phyloP scores from a whole-genome alignment of 2,113 vertebrate species.

The Micronycteris hirsuta region DNA sequence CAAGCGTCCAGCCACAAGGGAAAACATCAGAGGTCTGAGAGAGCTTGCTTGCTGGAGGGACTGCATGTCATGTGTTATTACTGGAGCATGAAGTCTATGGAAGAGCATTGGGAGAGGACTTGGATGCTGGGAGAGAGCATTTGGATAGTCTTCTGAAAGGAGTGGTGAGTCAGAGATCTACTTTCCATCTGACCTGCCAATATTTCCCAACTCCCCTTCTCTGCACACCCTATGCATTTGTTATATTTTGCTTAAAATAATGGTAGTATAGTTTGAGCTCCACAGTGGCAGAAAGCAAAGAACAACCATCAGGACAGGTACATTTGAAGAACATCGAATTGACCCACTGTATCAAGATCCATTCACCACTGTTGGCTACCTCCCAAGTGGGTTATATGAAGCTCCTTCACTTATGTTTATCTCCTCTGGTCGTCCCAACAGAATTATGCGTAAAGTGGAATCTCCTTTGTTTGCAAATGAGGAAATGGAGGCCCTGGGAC shows the following conservation, averaged over 20 bases:
- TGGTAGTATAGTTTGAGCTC: neutral
- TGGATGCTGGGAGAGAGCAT: neutral
- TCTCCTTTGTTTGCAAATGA: neutral
- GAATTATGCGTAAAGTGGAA: neutral
- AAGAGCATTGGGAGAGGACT: neutral
- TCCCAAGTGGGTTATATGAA: neutral
- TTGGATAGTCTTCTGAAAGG: neutral
- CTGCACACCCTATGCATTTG: neutral
- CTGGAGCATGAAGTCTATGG: neutral
- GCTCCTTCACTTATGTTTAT: neutral
- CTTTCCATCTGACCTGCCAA: slow-evolving; percentile 45
- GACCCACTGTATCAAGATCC: neutral
- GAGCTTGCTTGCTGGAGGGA: neutral
- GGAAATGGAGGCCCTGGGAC: neutral
- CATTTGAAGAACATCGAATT: neutral
- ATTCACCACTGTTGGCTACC: neutral
- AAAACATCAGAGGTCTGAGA: neutral
- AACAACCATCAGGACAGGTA: neutral
- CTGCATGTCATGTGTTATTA: neutral
- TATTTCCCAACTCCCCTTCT: neutral
- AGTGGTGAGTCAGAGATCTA: slow-evolving; percentile 30
- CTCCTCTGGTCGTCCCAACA: neutral
- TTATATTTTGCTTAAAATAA: slow-evolving; percentile 4
- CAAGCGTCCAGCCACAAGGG: neutral
- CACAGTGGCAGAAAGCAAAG: neutral